Percentiles rank a stretch among this genome's conserved stretches.
Evolutionary conservation across 2,113 vertebrate species (phyloP).

Genomic region (Salvelinus namaycush): DNA sequence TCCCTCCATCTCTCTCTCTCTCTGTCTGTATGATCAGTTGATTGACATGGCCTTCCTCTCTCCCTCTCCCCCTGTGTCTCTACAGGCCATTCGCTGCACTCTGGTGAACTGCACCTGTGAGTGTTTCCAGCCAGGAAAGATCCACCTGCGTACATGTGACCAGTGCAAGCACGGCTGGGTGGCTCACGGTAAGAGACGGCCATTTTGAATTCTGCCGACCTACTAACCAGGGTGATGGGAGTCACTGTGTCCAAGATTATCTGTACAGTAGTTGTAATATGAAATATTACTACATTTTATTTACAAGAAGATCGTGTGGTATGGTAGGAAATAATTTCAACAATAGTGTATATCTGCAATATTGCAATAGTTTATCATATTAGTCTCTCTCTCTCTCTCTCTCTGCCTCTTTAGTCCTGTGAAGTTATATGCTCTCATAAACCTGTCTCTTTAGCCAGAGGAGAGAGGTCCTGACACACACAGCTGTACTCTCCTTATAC

Average conservation of each 20-base stretch:
- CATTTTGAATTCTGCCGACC: not conserved
- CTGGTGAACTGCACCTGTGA: constrained; percentile 98
- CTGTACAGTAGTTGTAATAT: too few species aligned
- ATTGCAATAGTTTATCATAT: constrained; percentile 12
- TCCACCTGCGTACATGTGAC: constrained; percentile 97
- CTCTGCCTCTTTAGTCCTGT: constrained; percentile 5
- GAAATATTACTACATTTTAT: too few species aligned
- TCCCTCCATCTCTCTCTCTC: constrained; percentile 9
- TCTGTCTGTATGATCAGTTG: constrained; percentile 23
- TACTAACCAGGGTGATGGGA: too few species aligned
- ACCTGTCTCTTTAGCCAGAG: constrained; percentile 23
- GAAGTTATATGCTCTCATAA: constrained; percentile 26
- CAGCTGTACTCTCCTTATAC: not conserved
- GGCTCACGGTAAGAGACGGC: constrained; percentile 86
- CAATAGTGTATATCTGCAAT: not conserved
- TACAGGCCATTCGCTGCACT: constrained; percentile 96
- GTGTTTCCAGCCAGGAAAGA: constrained; percentile 98
- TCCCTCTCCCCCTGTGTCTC: constrained; percentile 56
- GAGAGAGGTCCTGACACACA: constrained; percentile 12
- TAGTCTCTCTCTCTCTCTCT: constrained; percentile 8
- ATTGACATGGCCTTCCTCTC: not conserved
- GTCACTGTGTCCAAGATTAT: too few species aligned
- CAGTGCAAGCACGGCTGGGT: constrained; percentile 99
- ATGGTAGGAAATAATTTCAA: too few species aligned
- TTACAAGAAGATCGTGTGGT: too few species aligned